Conservation (phyloP, 2,888 invertebrate genomes). For the Deilephila porcellus region DNA sequence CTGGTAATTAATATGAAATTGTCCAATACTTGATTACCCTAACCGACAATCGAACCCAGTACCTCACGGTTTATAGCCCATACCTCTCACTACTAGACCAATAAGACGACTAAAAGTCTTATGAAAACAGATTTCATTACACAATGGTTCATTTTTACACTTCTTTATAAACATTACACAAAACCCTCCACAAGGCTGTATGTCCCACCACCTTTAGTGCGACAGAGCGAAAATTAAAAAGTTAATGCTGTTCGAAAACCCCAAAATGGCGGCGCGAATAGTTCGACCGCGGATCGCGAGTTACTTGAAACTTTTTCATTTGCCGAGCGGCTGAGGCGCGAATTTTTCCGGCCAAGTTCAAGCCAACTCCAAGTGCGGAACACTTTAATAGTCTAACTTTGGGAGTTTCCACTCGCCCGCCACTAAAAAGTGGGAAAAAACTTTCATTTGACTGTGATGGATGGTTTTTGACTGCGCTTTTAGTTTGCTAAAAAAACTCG, state of each 20-base stretch:
- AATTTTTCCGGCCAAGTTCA: conserved; percentile 67
- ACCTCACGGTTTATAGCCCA: too few relatives aligned
- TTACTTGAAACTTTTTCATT: conserved; percentile 79
- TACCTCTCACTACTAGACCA: too few relatives aligned
- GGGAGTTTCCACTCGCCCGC: conserved; percentile 46
- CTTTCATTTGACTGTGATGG: conserved; percentile 39
- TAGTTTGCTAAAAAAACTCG: background rate
- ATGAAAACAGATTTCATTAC: too few relatives aligned
- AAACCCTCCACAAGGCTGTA: background rate
- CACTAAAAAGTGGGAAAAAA: conserved; percentile 45
- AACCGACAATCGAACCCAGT: too few relatives aligned
- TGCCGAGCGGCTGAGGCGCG: conserved; percentile 51
- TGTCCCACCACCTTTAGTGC: background rate
- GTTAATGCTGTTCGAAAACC: conserved; percentile 60
- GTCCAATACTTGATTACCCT: too few relatives aligned
- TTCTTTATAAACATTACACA: background rate
- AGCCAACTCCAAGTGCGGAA: conserved; percentile 54
- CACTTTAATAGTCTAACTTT: conserved; percentile 64
- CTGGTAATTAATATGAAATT: too few relatives aligned
- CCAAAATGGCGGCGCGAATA: conserved; percentile 76
- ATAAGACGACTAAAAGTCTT: too few relatives aligned
- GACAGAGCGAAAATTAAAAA: conserved; percentile 59
- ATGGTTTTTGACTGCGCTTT: conserved; percentile 34
- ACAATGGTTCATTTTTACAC: too few relatives aligned
- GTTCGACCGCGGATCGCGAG: conserved; percentile 69